Evolutionary conservation across 2,888 invertebrate genomes (phyloP).

Genomic region (Nematopogon swammerdamellus): DNA sequence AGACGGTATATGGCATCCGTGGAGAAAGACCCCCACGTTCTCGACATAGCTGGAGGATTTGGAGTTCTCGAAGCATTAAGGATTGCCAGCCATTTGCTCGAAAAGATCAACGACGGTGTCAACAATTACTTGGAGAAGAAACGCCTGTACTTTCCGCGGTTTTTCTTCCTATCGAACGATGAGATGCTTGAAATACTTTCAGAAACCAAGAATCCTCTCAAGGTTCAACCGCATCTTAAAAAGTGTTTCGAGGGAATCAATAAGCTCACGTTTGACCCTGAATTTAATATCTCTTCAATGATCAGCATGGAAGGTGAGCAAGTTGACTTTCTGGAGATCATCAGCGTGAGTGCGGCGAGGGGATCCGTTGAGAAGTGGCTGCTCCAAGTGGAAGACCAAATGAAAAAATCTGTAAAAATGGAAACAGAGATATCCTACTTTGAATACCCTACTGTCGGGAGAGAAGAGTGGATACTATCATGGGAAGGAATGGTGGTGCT

Average conservation of each 20-base stretch:
- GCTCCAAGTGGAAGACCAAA: conserved; percentile 76
- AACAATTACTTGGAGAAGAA: conserved; percentile 82
- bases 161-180: conserved; percentile 89
- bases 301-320: conserved; percentile 74
- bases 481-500: conserved; percentile 85
- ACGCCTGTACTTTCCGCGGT: conserved; percentile 77
- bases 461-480: conserved; percentile 68
- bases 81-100: conserved; percentile 66
- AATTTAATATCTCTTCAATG: conserved; percentile 73
- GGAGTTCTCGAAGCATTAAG: conserved; percentile 70
- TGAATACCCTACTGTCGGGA: conserved; percentile 55
- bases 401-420: conserved; percentile 69
- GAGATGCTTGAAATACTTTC: conserved; percentile 89
- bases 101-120: conserved; percentile 80
- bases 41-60: conserved; percentile 61
- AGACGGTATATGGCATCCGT: conserved; percentile 63
- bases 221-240: conserved; percentile 82
- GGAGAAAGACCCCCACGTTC: conserved; percentile 60
- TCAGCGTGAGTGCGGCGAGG: conserved; percentile 68
- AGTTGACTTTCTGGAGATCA: conserved; percentile 57
- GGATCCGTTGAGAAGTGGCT: conserved; percentile 89
- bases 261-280: conserved; percentile 66
- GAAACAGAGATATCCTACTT: conserved; percentile 65
- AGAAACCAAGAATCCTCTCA: conserved; percentile 80
- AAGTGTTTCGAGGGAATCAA: conserved; percentile 88